Percentiles rank a stretch among this genome's conserved stretches.
These are phyloP conservation scores for Pteropus alecto DNA, from an alignment of 2,113 vertebrate genomes.

Conservation along the genomic window DNA sequence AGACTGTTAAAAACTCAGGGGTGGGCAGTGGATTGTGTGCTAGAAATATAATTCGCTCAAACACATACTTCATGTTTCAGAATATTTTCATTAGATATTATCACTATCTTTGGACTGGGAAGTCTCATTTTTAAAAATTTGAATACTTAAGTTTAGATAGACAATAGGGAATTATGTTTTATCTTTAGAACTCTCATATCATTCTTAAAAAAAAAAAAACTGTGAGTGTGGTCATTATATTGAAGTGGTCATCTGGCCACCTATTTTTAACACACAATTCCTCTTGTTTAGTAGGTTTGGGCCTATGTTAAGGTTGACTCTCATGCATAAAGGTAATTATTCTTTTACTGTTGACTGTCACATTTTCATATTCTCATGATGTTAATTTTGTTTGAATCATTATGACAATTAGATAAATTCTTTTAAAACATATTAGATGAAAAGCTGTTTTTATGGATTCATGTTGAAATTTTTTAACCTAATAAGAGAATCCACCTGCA, in stretches of 20 bases:
- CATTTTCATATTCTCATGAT: slow-evolving; percentile 58
- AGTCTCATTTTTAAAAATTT: not conserved
- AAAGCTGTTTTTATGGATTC: slow-evolving; percentile 54
- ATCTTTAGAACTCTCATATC: slow-evolving; percentile 51
- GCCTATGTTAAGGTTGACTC: slow-evolving; percentile 53
- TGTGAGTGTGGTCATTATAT: slow-evolving; percentile 57
- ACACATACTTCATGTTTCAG: not conserved
- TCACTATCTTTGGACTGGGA: not conserved
- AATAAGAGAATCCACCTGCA: slow-evolving; percentile 56
- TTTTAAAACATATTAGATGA: slow-evolving; percentile 30
- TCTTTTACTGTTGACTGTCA: slow-evolving; percentile 64
- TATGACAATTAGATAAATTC: slow-evolving; percentile 60
- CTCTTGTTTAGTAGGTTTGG: slow-evolving; percentile 74
- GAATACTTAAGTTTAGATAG: slow-evolving; percentile 39
- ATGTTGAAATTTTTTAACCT: not conserved
- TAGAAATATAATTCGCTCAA: slow-evolving; percentile 19
- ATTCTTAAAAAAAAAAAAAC: not conserved
- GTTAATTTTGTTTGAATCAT: slow-evolving; percentile 19
- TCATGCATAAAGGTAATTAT: slow-evolving; percentile 55
- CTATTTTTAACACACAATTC: slow-evolving; percentile 70
- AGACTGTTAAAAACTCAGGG: not conserved
- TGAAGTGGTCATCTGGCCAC: slow-evolving; percentile 70
- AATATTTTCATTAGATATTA: not conserved
- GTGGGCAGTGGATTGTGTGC: not conserved
- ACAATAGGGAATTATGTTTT: slow-evolving; percentile 55